These are phyloP conservation scores for Calycopis cecrops DNA, from an alignment of 1,140 invertebrate genomes.

Conservation along the genomic window DNA sequence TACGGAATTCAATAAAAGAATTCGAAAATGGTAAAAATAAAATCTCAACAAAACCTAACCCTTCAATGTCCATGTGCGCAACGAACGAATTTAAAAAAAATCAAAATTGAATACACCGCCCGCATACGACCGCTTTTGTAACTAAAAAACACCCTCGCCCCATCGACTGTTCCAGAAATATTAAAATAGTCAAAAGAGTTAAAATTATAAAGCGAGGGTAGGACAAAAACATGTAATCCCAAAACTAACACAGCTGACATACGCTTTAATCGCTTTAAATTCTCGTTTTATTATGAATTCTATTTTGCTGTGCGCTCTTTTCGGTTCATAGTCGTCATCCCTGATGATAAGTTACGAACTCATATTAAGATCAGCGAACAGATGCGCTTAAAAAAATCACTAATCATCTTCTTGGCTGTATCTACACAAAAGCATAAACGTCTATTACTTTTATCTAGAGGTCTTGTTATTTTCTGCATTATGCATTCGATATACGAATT, in stretches of 20 bases:
- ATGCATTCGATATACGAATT: too few species aligned
- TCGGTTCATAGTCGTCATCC: too few species aligned
- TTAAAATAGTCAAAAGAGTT: conserved; percentile 74
- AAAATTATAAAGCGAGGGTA: conserved; percentile 67
- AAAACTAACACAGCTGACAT: conserved; percentile 69
- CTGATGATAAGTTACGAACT: too few species aligned
- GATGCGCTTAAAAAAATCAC: too few species aligned
- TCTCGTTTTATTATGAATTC: conserved; percentile 1
- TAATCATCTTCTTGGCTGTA: too few species aligned
- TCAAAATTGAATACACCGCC: conserved; percentile 32
- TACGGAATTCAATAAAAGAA: too few species aligned
- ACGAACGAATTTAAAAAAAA: conserved; percentile 44
- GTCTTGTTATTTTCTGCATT: too few species aligned
- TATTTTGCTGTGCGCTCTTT: background rate
- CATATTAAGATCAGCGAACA: too few species aligned
- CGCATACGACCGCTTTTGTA: conserved; percentile 29
- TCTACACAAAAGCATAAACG: too few species aligned
- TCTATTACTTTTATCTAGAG: too few species aligned
- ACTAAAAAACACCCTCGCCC: conserved; percentile 50
- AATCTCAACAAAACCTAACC: conserved; percentile 39
- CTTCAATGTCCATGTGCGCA: conserved; percentile 40
- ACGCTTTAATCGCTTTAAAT: conserved; percentile 5
- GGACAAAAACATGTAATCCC: conserved; percentile 59
- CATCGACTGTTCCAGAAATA: conserved; percentile 66
- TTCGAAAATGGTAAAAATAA: conserved; percentile 13